Evolutionary conservation across 2,113 vertebrate species (phyloP).

Genomic region (Periophthalmus modestus): DNA sequence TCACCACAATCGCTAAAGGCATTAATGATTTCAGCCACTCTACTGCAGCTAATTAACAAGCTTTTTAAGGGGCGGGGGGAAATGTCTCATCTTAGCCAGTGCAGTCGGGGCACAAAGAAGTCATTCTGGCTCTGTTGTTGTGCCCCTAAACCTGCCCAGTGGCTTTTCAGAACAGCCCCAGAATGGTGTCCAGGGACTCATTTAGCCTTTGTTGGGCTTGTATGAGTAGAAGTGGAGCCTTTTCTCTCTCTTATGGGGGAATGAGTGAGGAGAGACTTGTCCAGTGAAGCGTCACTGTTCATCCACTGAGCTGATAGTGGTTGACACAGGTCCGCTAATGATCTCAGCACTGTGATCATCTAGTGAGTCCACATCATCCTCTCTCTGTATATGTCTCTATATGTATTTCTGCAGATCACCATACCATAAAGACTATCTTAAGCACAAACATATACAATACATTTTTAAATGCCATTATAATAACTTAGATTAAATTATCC

Average conservation of each 20-base stretch:
- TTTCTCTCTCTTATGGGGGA: constrained; percentile 36
- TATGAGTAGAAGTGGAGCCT: constrained; percentile 41
- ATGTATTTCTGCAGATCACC: no score
- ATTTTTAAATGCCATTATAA: not conserved
- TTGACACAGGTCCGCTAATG: constrained; percentile 48
- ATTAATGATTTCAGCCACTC: constrained; percentile 43
- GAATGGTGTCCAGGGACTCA: constrained; percentile 51
- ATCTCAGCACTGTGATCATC: constrained; percentile 53
- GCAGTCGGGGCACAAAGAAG: constrained; percentile 41
- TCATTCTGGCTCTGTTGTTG: constrained; percentile 23
- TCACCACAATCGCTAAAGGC: constrained; percentile 28
- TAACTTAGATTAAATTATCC: not conserved
- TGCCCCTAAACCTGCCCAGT: constrained; percentile 15
- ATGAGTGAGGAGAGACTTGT: constrained; percentile 40
- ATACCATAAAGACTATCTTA: not conserved
- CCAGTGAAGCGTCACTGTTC: constrained; percentile 40
- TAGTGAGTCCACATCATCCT: constrained; percentile 20
- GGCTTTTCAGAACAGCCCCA: constrained; percentile 22
- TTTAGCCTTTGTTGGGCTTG: constrained; percentile 50
- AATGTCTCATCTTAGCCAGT: constrained; percentile 29
- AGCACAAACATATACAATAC: not conserved
- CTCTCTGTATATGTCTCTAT: not conserved
- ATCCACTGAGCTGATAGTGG: constrained; percentile 39
- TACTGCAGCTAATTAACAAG: constrained; percentile 53
- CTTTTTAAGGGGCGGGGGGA: constrained; percentile 27